Evolutionary conservation across 2,113 vertebrate genomes (phyloP).

Genomic region (Sarotherodon lohbergeri): DNA sequence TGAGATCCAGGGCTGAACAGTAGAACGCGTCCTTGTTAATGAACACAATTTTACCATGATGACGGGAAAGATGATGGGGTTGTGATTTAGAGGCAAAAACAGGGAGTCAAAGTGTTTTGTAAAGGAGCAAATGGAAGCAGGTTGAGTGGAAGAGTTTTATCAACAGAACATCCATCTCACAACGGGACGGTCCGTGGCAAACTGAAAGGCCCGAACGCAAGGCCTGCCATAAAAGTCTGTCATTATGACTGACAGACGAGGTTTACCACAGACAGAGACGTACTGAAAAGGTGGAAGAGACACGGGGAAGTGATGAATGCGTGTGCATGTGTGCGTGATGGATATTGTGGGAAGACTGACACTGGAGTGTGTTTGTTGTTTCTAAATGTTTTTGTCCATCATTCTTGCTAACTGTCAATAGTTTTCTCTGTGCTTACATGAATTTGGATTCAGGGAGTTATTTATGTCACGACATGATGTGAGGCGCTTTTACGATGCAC

Average conservation of each 20-base stretch:
- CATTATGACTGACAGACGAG: conserved; percentile 39
- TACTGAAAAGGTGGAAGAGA: conserved; percentile 1
- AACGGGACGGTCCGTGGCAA: neutral
- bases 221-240: conserved; percentile 28
- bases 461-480: neutral
- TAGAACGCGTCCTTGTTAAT: neutral
- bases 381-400: neutral
- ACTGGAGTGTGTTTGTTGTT: neutral
- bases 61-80: neutral
- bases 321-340: neutral
- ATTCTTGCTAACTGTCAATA: neutral
- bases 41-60: conserved; percentile 10
- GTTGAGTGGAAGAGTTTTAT: conserved; percentile 26
- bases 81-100: conserved; percentile 24
- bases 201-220: conserved; percentile 1
- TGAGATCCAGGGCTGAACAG: conserved; percentile 3
- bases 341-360: neutral
- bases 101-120: conserved; percentile 14
- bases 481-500: neutral
- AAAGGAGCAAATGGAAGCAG: conserved; percentile 27
- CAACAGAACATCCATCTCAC: conserved; percentile 32
- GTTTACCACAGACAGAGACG: neutral
- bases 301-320: neutral
- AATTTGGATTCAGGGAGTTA: neutral
- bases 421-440: neutral